Percentiles rank a stretch among this genome's conserved stretches.
These are phyloP conservation scores for Oncorhynchus masou DNA, from an alignment of 2,113 vertebrate genomes.

Conservation along the genomic window DNA sequence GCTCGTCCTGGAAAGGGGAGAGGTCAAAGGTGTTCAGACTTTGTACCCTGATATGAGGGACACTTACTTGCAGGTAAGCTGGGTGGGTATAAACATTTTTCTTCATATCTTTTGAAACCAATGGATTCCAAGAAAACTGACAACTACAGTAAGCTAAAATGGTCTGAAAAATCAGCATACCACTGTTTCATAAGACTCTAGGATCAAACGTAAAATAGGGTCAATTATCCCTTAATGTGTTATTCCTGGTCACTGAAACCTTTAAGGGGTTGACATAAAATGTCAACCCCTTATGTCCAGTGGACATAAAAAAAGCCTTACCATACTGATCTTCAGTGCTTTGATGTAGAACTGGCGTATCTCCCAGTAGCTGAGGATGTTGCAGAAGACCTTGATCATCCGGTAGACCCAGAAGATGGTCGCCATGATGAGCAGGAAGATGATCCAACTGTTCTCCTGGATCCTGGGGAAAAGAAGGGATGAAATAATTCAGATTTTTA, in stretches of 20 bases:
- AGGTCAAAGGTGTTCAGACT: too few relatives aligned
- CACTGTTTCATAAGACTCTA: not conserved
- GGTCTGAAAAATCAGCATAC: too few relatives aligned
- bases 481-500: not conserved
- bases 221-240: too few relatives aligned
- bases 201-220: not conserved
- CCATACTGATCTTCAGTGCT: slow-evolving; percentile 83
- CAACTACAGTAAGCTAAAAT: too few relatives aligned
- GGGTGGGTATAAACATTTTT: too few relatives aligned
- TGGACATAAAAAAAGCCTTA: slow-evolving; percentile 38
- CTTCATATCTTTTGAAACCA: too few relatives aligned
- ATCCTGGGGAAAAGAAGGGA: slow-evolving; percentile 66
- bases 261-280: too few relatives aligned
- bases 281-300: too few relatives aligned
- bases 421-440: slow-evolving; percentile 84
- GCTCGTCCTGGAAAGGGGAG: slow-evolving; percentile 73
- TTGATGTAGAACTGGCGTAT: slow-evolving; percentile 86
- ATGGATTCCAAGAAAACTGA: too few relatives aligned
- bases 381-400: slow-evolving; percentile 83
- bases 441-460: slow-evolving; percentile 76
- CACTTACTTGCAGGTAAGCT: too few relatives aligned
- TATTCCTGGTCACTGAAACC: too few relatives aligned
- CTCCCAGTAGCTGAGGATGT: slow-evolving; percentile 86
- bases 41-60: too few relatives aligned
- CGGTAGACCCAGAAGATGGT: slow-evolving; percentile 84